Conservation (phyloP, 2,113 vertebrate species). For the Falcunculus frontatus region DNA sequence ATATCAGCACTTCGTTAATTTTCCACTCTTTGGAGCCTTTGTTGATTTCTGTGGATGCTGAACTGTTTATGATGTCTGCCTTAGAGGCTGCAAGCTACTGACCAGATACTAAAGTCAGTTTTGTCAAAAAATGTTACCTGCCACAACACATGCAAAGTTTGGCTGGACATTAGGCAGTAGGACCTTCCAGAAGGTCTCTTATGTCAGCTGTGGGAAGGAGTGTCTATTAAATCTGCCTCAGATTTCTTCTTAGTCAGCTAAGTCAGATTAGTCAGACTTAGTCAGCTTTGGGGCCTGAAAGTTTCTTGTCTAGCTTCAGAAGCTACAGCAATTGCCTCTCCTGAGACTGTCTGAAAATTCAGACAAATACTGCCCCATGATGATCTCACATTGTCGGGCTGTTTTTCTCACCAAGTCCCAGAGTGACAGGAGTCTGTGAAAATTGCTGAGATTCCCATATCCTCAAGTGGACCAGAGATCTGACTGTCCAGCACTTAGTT, state of each 20-base stretch:
- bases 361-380: neutral
- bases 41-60: neutral
- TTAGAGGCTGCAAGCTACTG: neutral
- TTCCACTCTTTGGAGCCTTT: neutral
- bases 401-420: neutral
- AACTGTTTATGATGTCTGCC: neutral
- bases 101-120: neutral
- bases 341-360: neutral
- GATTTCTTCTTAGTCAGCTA: neutral
- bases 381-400: neutral
- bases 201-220: neutral
- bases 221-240: neutral
- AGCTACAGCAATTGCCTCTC: neutral
- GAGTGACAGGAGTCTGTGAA: neutral
- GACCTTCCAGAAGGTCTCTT: neutral
- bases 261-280: no score
- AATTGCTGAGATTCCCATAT: neutral
- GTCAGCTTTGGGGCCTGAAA: neutral
- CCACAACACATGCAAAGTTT: neutral
- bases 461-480: neutral
- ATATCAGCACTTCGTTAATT: fast-evolving
- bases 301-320: neutral
- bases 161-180: neutral
- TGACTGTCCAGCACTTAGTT: neutral
- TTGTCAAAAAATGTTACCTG: neutral